Conservation (phyloP, 1,140 invertebrate species). For the Euschistus heros region DNA sequence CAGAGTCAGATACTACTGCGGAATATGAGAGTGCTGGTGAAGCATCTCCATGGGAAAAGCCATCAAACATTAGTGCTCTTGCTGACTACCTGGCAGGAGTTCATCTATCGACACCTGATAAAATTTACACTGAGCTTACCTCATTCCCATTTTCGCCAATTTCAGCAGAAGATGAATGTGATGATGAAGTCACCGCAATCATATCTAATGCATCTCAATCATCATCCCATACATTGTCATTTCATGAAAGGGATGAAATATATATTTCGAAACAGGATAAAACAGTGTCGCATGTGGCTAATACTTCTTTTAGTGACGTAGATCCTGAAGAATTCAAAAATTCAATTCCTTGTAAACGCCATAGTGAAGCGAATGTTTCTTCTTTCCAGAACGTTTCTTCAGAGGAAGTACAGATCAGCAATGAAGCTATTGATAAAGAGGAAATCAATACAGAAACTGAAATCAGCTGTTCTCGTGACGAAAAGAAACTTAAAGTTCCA, state of each 20-base stretch:
- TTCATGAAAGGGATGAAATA: background rate
- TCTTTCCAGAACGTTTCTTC: no score
- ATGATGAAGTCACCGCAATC: constrained; percentile 2
- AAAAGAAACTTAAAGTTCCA: no score
- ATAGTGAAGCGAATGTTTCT: no score
- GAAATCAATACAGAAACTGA: no score
- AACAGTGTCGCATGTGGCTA: no score
- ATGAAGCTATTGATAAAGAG: no score
- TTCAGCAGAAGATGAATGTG: constrained; percentile 11
- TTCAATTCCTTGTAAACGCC: no score
- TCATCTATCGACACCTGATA: constrained; percentile 6
- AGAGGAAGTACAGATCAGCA: no score
- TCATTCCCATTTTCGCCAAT: constrained; percentile 2
- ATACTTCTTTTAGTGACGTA: no score
- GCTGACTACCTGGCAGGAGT: constrained; percentile 4
- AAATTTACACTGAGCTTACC: background rate
- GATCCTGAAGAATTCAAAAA: no score
- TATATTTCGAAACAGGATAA: background rate
- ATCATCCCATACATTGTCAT: background rate
- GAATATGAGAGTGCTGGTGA: constrained; percentile 17
- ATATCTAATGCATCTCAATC: background rate
- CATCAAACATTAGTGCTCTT: background rate
- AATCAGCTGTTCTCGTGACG: no score
- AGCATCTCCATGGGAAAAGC: constrained; percentile 2
- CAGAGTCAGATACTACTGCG: constrained; percentile 15